phyloP scores from a whole-genome alignment of 2,113 vertebrate genomes.

The Pelecanoides urinatrix region DNA sequence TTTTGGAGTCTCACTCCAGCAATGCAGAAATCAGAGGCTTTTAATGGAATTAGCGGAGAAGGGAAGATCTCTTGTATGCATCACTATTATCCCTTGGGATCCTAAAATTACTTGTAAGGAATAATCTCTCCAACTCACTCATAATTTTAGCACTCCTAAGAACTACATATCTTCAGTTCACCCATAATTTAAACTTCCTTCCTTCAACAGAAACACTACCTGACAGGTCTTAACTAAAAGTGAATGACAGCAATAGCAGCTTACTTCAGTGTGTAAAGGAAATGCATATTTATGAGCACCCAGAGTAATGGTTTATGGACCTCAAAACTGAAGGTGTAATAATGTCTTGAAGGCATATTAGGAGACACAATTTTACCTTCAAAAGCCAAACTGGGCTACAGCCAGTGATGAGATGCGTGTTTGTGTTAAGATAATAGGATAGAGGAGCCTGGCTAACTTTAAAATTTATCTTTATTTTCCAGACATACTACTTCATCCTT shows the following conservation, averaged over 20 bases:
- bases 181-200: conserved; percentile 49
- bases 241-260: conserved; percentile 63
- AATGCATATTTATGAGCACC: conserved; percentile 64
- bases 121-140: conserved; percentile 60
- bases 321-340: conserved; percentile 30
- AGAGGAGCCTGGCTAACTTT: background rate
- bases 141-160: conserved; percentile 54
- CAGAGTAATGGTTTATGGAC: conserved; percentile 13
- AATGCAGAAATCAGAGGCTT: conserved; percentile 37
- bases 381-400: background rate
- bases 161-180: background rate
- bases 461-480: background rate
- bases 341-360: conserved; percentile 1
- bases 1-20: conserved; percentile 12
- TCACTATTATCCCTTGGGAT: conserved; percentile 31
- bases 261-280: conserved; percentile 51
- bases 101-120: conserved; percentile 48
- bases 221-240: conserved; percentile 67
- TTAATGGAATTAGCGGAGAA: conserved; percentile 46
- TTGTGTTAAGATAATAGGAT: background rate
- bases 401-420: background rate
- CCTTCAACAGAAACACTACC: conserved; percentile 51
- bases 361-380: conserved; percentile 13
- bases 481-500: background rate
- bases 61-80: conserved; percentile 21